Evolutionary conservation across 1,140 invertebrate species (phyloP), one percentile per base, ranked within the genome.

Genomic region (Drosophila albomicans): DNA sequence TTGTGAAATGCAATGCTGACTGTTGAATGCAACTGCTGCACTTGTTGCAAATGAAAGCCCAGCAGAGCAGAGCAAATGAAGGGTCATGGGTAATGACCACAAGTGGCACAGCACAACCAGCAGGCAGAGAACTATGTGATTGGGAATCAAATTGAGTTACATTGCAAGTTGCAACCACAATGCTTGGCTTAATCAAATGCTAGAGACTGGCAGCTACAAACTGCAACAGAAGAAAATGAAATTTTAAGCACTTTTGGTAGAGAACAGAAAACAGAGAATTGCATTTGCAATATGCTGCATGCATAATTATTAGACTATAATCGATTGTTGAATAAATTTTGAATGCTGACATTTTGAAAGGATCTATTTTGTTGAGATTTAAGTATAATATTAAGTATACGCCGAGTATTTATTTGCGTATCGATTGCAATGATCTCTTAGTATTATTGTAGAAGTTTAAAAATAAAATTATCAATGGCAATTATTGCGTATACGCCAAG

Each of bases 41-140:
- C 65, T 61, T 62, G 71, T 69, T 74, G 57, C 61, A 65, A 15
- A 58, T 45, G 10, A 8, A n/a, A 25, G 5, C 11, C 28, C 5
- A 35, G 32, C 32, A 7, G 10, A 7, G 35, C 10, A 3, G 35
- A 38, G 16, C n/a, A 51, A 57, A 8, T 48, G 13, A 65, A 66
- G 5, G 52, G 38, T 46, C 51, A 45, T 16, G 62, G 62, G 20
- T 52, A 25, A 45, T 28, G 10, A 49, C 28, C 30, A 54, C 11
- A 32, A 32, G 51, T 20, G 11, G 51, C 11, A 35, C 0, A 35
- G 52, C 8, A 25, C 16, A 43, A 38, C n/a, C 30, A 35, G 10
- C 25, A 41, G 20, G 20, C 20, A 25, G 20, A 25, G 1, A 11
- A 28, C 41, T 43, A 28, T 58, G 35, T 58, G 54, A 28, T 30